These are phyloP conservation scores for Xiphophorus maculatus DNA, from an alignment of 2,113 vertebrate species.

Conservation along the genomic window DNA sequence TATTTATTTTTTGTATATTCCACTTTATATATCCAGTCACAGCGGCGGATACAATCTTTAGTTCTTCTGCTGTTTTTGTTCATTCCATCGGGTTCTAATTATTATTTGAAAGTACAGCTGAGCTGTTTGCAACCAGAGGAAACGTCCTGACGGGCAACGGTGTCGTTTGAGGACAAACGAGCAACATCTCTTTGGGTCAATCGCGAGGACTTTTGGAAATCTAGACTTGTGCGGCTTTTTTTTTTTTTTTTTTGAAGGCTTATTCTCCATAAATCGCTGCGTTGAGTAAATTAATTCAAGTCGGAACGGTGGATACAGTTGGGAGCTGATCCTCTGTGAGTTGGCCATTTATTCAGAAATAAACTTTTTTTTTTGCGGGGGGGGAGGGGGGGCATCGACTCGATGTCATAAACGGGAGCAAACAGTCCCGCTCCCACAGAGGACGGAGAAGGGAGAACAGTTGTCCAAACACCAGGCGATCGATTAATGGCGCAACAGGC, in stretches of 20 bases:
- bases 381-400: neutral
- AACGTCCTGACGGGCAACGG: neutral
- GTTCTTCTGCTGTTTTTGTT: neutral
- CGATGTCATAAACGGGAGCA: neutral
- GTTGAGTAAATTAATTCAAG: neutral
- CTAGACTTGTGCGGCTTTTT: neutral
- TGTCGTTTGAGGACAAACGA: constrained; percentile 30
- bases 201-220: neutral
- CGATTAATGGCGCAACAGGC: constrained; percentile 60
- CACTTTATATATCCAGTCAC: neutral
- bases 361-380: too few relatives aligned
- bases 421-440: neutral
- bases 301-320: neutral
- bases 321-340: neutral
- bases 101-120: too few relatives aligned
- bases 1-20: neutral
- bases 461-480: constrained; percentile 65
- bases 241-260: neutral
- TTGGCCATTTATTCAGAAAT: too few relatives aligned
- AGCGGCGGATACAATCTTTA: too few relatives aligned
- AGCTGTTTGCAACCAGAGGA: neutral
- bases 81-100: neutral
- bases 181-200: constrained; percentile 12
- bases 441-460: constrained; percentile 22
- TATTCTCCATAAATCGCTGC: neutral